Evolutionary conservation across 1,140 invertebrate species (phyloP).

Genomic region (Bombus turneri): DNA sequence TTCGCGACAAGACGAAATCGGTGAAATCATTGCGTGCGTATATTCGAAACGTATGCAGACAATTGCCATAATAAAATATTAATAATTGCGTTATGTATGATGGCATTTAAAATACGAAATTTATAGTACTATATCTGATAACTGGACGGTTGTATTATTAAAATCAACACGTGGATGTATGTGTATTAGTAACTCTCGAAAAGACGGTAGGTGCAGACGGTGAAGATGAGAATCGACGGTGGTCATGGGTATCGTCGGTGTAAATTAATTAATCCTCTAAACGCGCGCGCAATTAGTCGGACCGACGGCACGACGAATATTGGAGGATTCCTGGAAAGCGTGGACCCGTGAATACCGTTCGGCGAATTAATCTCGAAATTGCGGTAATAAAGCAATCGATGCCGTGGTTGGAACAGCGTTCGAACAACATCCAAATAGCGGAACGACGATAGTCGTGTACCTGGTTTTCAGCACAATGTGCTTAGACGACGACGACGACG

Average conservation of each 20-base stretch:
- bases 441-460: constrained; percentile 13
- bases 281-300: constrained; percentile 26
- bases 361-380: constrained; percentile 46
- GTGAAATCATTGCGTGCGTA: no score
- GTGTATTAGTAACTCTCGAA: neutral
- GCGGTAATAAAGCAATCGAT: constrained; percentile 56
- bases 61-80: no score
- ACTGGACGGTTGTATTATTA: no score
- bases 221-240: constrained; percentile 25
- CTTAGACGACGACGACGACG: neutral
- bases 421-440: constrained; percentile 6
- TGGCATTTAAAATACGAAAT: no score
- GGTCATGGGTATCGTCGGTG: constrained; percentile 7
- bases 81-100: no score
- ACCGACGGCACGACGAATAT: constrained; percentile 43
- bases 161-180: no score
- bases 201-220: neutral
- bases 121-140: no score
- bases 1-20: constrained; percentile 37
- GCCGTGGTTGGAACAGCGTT: constrained; percentile 6
- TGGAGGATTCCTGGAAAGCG: constrained; percentile 44
- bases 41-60: no score
- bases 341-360: constrained; percentile 44
- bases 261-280: constrained; percentile 58
- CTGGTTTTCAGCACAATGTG: constrained; percentile 44